Base-by-base conservation (phyloP, 2,797 vertebrate species). In the Neopelma chrysocephalum region DNA sequence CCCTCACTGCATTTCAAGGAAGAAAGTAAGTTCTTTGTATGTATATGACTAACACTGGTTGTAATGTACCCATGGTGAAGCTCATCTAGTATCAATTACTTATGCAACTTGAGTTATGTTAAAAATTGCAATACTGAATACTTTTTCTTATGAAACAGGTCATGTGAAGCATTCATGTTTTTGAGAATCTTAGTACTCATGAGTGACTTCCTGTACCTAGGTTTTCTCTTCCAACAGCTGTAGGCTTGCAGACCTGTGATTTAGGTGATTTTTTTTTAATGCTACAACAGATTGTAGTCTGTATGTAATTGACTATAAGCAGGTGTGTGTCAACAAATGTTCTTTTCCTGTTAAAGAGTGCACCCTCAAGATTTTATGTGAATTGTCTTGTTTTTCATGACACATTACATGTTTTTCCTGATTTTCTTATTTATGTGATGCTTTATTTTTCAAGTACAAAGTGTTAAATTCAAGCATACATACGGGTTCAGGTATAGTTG, bases 11-110 rank as follows among this genome's bases (percentile, higher is more conserved):
- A 54, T 97, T 96, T 96, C 97, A 93, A 96, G 97, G 98, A 96
- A 98, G 98, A 94, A 99, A 99, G 98, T 99, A 97, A 98, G 98
- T 88, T 88, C 17, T 58, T n/a, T 34, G 4, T 40, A 7, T 12
- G 4, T 51, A 8, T 65, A 5, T 70, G 13, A 38, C 61, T 66
- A 82, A 27, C 56, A 66, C 6, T 69, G 20, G 1, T 71, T 80
- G 26, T 72, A 58, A 43, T 47, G 36, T 65, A 34, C 21, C 9
- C 2, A 1, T 48, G 10, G 22, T 65, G 51, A 73, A 54, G 9
- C 22, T 62, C 4, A 1, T 31, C 25, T 78, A 58, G 6, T 66
- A 40, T 0, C 2, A 21, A 11, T 47, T 83, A 71, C 27, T 61
- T 68, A 9, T 3, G 17, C 58, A 40, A 17, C n/a, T 53, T 72